These are phyloP conservation scores for Sarcophaga caerulescens DNA, from an alignment of 2,888 invertebrate species.

Conservation along the genomic window DNA sequence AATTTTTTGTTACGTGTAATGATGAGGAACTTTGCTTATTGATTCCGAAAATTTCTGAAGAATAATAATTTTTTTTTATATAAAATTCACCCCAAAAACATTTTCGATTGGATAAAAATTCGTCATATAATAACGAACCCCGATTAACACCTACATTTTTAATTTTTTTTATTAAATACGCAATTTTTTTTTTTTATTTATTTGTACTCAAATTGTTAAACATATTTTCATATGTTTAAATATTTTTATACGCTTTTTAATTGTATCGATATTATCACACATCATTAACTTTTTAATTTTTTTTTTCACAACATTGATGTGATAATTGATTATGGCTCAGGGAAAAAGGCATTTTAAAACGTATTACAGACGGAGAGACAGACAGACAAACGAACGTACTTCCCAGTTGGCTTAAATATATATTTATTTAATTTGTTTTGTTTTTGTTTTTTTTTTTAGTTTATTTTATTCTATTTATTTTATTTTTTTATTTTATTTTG, in stretches of 20 bases:
- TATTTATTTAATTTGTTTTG: no score
- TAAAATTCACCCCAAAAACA: no score
- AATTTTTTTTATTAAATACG: background rate
- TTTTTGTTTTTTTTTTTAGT: no score
- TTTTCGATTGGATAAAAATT: no score
- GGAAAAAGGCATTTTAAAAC: constrained; percentile 17
- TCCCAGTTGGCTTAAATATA: constrained; percentile 12
- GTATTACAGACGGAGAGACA: background rate
- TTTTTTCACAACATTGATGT: constrained; percentile 35
- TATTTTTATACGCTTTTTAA: background rate
- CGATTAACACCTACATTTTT: background rate
- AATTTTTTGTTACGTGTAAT: no score
- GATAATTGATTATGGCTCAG: constrained; percentile 39
- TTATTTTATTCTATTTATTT: no score
- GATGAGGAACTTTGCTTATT: no score
- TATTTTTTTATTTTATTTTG: background rate
- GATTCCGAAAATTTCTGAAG: no score
- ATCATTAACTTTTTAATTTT: constrained; percentile 38
- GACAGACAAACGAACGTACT: background rate
- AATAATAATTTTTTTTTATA: no score
- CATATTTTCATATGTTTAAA: background rate
- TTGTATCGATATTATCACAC: constrained; percentile 14
- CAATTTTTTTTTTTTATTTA: background rate
- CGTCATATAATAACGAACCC: no score
- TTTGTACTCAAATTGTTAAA: background rate